Evolutionary conservation across 2,888 invertebrate species (phyloP), one percentile per base, ranked within the genome.

Genomic region (Branchellion lobata): DNA sequence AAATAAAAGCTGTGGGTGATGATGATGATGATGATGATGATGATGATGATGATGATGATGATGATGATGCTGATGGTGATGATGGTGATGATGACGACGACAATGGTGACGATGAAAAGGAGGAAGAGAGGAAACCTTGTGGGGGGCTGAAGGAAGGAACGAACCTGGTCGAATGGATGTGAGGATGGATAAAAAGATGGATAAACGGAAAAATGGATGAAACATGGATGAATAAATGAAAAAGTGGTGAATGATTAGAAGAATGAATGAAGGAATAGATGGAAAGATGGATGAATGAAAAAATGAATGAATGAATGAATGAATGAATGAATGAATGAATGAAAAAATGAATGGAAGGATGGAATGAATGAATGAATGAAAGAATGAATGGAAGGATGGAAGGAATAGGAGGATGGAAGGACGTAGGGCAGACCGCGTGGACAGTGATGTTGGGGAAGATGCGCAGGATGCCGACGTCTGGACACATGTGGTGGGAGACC

Each of bases 391-490:
- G 21, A 21, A 27, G n/a, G 29, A 65, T 65, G 65, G 21, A 65
- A 11, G 65, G 29, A 21, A 65, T 21, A 29, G 21, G 29, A 27
- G n/a, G 29, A 65, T 65, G 65, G 21, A 65, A 11, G 65, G 29
- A n/a, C n/a, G n/a, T 57, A 24, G 21, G 18, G 80, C 81, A 80
- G 81, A 91, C 91, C 80, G 94, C 92, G 61, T 92, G 91, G 0
- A 91, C 89, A 14, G 94, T 93, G 84, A 98, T 95, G 82, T 95
- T 94, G 0, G 97, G 97, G 86, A 96, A 97, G 84, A 97, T 90
- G 21, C 94, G 90, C 68, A 97, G 86, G 31, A 96, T 87, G 0
- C 93, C 94, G 1, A 97, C 96, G 86, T 96, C 93, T 0, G 83
- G 83, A 81, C 92, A 93, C 86, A 96, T 90, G 21, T 90, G 90